phyloP scores from a whole-genome alignment of 2,113 vertebrate species.

The mouse (Mus musculus) region GRCm39 chr7:115684501-115685000 shows the following conservation, averaged over 20 bases:
- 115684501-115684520: not conserved
- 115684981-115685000: not conserved
- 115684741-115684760: not conserved
- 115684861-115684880: constrained; percentile 25
- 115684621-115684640: constrained; percentile 59
- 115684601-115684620: constrained; percentile 61
- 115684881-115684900: constrained; percentile 40
- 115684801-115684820: not conserved
- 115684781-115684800: constrained; percentile 21
- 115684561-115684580: constrained; percentile 29
- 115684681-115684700: not conserved
- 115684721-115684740: not conserved
- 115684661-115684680: not conserved
- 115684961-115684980: constrained; percentile 2
- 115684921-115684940: constrained; percentile 28
- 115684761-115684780: constrained; percentile 54
- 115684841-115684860: not conserved
- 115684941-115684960: constrained; percentile 5
- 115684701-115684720: not conserved
- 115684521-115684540: not conserved
- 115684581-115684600: constrained; percentile 46
- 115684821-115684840: not conserved
- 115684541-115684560: not conserved
- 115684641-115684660: constrained; percentile 39
- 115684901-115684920: not conserved